phyloP scores from a whole-genome alignment of 2,113 vertebrate genomes.

The Salvelinus alpinus region DNA sequence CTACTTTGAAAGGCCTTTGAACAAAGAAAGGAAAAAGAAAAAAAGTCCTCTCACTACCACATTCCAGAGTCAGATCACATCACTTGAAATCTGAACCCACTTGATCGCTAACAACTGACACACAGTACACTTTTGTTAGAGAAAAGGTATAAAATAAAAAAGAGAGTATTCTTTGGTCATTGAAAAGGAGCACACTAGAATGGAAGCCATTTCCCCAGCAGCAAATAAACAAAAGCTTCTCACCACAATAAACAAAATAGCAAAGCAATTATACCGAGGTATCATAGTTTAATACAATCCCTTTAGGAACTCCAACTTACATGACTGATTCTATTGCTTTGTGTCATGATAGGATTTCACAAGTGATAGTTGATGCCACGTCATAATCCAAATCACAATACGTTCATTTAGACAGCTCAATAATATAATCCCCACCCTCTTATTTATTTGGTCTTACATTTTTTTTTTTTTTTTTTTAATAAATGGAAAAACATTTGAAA shows the following conservation, averaged over 20 bases:
- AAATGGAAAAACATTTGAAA: not conserved
- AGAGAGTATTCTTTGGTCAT: too few species aligned
- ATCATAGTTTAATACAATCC: not conserved
- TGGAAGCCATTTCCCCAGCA: not conserved
- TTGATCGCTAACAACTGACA: not conserved
- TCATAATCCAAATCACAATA: too few species aligned
- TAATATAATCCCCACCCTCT: not conserved
- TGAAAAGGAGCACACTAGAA: not conserved
- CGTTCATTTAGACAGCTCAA: not conserved
- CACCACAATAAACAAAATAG: not conserved
- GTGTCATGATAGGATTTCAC: too few species aligned
- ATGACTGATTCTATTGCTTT: not conserved
- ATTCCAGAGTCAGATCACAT: not conserved
- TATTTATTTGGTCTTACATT: not conserved
- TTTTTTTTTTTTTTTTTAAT: accelerated
- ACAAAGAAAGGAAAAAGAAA: too few species aligned
- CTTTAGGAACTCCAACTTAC: too few species aligned
- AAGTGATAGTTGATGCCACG: too few species aligned
- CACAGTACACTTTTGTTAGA: not conserved
- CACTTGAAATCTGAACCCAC: not conserved
- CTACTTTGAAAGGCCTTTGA: too few species aligned
- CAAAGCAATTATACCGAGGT: not conserved
- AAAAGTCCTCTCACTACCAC: not conserved
- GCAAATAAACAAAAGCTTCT: not conserved
- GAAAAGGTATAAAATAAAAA: too few species aligned